These are phyloP conservation scores for Melipona quadrifasciata DNA, from an alignment of 1,140 invertebrate genomes.

Conservation along the genomic window DNA sequence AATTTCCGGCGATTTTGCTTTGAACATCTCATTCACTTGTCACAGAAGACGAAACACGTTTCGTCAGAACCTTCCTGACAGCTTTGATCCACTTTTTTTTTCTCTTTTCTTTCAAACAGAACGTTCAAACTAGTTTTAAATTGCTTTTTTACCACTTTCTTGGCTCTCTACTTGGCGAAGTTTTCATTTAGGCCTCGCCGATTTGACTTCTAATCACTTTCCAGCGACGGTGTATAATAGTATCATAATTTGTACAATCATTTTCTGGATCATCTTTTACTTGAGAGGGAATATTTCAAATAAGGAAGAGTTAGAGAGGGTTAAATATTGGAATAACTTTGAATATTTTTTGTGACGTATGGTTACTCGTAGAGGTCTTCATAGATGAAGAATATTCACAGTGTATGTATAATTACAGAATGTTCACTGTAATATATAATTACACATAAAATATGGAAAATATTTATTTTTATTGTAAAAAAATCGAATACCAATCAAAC, in stretches of 20 bases:
- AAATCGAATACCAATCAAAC: no score
- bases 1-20: background rate
- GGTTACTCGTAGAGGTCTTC: background rate
- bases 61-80: background rate
- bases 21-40: background rate
- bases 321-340: background rate
- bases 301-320: no score
- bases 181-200: background rate
- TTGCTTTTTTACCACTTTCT: background rate
- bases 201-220: no score
- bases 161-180: background rate
- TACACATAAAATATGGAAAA: no score
- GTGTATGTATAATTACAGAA: no score
- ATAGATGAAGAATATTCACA: no score
- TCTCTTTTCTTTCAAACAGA: background rate
- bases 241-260: background rate
- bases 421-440: no score
- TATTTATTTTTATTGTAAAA: no score
- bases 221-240: background rate
- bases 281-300: background rate
- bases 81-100: background rate
- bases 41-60: background rate
- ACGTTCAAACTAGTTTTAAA: background rate
- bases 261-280: background rate
- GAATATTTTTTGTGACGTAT: background rate